Base-by-base conservation (phyloP, 2,888 invertebrate species). In the Mesorhabditis spiculigera region DNA sequence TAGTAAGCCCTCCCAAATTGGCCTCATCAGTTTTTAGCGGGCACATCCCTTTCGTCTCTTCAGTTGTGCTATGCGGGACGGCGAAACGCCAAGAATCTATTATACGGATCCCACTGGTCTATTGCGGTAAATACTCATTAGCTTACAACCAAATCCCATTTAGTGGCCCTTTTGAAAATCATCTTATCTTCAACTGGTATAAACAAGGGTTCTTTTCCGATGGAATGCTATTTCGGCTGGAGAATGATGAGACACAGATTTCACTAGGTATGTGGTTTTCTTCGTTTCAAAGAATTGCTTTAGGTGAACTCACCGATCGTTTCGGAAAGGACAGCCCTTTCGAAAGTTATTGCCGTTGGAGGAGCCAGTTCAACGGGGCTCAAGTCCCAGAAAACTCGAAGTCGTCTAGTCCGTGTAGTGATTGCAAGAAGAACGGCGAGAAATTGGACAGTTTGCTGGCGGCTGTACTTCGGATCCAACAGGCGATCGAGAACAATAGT, bases 261-360 rank as follows among this genome's bases (percentile, higher is more conserved):
- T 50, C 58, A 50, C n/a, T 50, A n/a, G 58, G 58, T 50, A 50
- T 10, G 58, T 50, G n/a, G 58, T 50, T 13, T 50, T 50, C 58
- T 50, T 50, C 28, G 28, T 28, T 28, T 28, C 28, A n/a, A 50
- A 50, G 3, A 13, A 13, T 13, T 50, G 8, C 1, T 50, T 50
- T 50, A 50, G 58, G 58, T 50, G 58, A 50, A 13, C n/a, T 50
- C 10, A 50, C n/a, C 8, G 58, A 50, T 13, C 58, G 58, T 50
- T 50, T 50, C n/a, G 58, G 58, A 50, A 50, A n/a, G 58, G 58
- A 50, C 58, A 50, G n/a, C 58, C 58, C 58, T 10, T 50, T 50
- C n/a, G 58, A 10, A 50, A 50, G 58, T 50, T n/a, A n/a, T 13
- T 50, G 10, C 8, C 8, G n/a, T 50, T 50, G 58, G 58, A 10